phyloP scores from a whole-genome alignment of 2,888 invertebrate species.

The Ectemnius continuus region DNA sequence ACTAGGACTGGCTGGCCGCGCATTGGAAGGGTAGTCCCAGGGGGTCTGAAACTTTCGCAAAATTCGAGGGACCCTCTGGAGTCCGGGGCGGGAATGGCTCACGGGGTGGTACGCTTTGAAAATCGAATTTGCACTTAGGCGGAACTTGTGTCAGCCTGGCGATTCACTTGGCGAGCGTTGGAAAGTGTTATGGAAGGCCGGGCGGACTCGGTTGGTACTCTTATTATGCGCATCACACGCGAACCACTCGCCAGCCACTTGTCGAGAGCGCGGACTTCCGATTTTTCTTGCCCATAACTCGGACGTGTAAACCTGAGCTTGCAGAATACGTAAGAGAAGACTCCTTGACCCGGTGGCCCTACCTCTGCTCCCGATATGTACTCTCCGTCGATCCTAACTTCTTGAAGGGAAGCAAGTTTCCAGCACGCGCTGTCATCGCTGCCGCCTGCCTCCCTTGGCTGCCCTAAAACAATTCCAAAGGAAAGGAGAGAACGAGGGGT shows the following conservation, averaged over 20 bases:
- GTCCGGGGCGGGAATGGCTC: not conserved
- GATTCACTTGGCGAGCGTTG: slow-evolving; percentile 32
- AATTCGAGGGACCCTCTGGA: not conserved
- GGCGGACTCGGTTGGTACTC: slow-evolving; percentile 26
- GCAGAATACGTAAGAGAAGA: slow-evolving; percentile 52
- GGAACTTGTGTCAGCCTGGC: slow-evolving; percentile 24
- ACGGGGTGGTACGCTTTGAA: not conserved
- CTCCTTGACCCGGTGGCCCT: slow-evolving; percentile 53
- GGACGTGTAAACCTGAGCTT: slow-evolving; percentile 54
- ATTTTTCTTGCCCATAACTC: slow-evolving; percentile 51
- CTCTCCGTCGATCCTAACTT: slow-evolving; percentile 27
- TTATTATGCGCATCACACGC: slow-evolving; percentile 51
- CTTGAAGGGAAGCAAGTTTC: slow-evolving; percentile 25
- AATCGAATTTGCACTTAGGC: slow-evolving; percentile 37
- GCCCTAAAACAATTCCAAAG: slow-evolving; percentile 57
- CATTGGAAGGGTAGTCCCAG: not conserved
- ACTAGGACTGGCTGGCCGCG: too few relatives aligned
- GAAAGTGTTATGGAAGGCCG: slow-evolving; percentile 30
- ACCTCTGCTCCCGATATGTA: not conserved
- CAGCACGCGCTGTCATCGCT: not conserved
- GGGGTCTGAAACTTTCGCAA: not conserved
- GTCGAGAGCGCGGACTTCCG: slow-evolving; percentile 40
- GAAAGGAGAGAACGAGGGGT: slow-evolving; percentile 32
- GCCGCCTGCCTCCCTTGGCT: slow-evolving; percentile 14
- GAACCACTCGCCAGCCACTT: slow-evolving; percentile 31